These are phyloP conservation scores for Anthopleura sola DNA, from an alignment of 64 coral and sea anemone species.

Conservation along the genomic window DNA sequence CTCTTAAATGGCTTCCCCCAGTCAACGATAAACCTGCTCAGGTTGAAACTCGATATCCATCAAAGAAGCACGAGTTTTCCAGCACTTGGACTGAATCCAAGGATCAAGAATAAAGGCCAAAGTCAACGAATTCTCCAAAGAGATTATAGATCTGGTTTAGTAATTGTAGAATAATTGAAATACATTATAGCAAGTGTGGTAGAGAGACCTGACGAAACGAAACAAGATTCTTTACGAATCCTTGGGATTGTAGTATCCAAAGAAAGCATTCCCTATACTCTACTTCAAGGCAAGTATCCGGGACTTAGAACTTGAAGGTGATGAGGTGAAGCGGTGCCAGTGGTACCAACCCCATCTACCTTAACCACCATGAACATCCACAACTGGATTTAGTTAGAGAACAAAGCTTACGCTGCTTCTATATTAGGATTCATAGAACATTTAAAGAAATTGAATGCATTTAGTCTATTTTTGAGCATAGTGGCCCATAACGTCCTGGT, in stretches of 20 bases:
- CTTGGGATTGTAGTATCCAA: background rate
- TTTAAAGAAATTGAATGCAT: no score
- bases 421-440: no score
- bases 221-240: background rate
- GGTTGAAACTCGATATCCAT: background rate
- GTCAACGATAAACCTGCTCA: background rate
- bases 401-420: no score
- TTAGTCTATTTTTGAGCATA: no score
- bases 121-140: background rate
- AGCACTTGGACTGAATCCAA: background rate
- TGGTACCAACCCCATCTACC: no score
- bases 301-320: background rate
- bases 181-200: background rate
- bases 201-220: background rate
- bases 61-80: background rate
- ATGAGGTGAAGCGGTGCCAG: no score
- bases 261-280: background rate
- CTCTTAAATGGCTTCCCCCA: background rate
- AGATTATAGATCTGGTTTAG: background rate
- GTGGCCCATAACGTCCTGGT: no score
- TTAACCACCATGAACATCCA: no score
- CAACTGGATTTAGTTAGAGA: no score
- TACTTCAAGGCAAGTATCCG: background rate
- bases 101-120: background rate
- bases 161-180: background rate